Conservation (phyloP, 2,113 vertebrate genomes). For the Cottus gobio region DNA sequence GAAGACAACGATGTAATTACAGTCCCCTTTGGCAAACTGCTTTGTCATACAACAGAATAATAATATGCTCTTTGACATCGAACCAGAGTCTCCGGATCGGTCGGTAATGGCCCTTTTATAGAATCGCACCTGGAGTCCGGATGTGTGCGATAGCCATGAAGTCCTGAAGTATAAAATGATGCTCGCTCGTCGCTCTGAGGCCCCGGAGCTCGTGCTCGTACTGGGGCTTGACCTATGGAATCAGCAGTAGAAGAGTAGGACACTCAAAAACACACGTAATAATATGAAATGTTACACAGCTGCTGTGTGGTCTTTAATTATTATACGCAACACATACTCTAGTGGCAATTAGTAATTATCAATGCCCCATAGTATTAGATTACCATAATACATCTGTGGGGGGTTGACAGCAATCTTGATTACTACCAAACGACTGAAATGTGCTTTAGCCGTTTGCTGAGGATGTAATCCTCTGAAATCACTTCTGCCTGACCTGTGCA, state of each 20-base stretch:
- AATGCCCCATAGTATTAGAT: conserved; percentile 44
- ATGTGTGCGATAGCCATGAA: conserved; percentile 5
- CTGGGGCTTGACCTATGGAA: conserved; percentile 27
- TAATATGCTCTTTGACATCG: conserved; percentile 77
- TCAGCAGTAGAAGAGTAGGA: conserved; percentile 2
- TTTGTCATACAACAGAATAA: conserved; percentile 80
- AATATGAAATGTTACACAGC: conserved; percentile 28
- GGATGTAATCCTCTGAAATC: conserved; percentile 6
- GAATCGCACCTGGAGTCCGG: conserved; percentile 56
- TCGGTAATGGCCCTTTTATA: conserved; percentile 71
- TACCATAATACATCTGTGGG: conserved; percentile 39
- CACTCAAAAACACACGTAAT: conserved; percentile 22
- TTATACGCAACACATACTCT: conserved; percentile 23
- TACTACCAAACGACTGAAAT: conserved; percentile 32
- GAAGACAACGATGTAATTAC: conserved; percentile 80
- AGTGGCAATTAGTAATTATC: conserved; percentile 38
- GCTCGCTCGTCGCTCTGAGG: background rate
- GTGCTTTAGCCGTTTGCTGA: conserved; percentile 27
- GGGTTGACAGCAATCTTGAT: conserved; percentile 35
- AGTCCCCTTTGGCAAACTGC: conserved; percentile 73
- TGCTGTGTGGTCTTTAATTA: conserved; percentile 31
- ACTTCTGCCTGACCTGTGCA: conserved; percentile 23
- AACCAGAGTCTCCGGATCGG: conserved; percentile 62
- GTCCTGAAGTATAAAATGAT: conserved; percentile 21
- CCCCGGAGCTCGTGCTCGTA: background rate